phyloP scores from a whole-genome alignment of 2,888 invertebrate species.

The Hemicrepidius hirtus region DNA sequence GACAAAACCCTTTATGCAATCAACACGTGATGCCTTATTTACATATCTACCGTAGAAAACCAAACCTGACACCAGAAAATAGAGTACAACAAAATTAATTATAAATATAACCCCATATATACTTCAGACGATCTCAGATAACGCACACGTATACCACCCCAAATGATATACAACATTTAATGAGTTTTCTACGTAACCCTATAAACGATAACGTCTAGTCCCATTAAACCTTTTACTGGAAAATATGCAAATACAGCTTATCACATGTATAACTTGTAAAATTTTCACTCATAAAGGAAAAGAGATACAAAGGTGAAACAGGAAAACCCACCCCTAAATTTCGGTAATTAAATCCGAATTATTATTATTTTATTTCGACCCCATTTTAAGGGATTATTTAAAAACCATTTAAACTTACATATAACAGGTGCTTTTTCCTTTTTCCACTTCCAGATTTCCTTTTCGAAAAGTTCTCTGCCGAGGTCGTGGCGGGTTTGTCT shows the following conservation, averaged over 20 bases:
- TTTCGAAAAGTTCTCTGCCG: constrained; percentile 94
- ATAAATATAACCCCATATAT: constrained; percentile 16
- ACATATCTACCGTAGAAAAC: constrained; percentile 18
- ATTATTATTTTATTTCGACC: background rate
- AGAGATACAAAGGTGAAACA: background rate
- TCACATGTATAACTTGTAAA: constrained; percentile 33
- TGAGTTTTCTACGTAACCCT: constrained; percentile 27
- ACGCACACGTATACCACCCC: constrained; percentile 24
- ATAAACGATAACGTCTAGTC: constrained; percentile 38
- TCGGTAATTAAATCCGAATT: background rate
- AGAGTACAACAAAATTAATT: constrained; percentile 30
- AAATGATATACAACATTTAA: constrained; percentile 27
- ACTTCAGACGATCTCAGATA: constrained; percentile 28
- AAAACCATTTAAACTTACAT: constrained; percentile 66
- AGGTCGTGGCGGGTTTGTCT: constrained; percentile 92
- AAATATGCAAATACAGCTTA: constrained; percentile 39
- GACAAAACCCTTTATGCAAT: constrained; percentile 14
- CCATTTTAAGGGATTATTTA: too few relatives aligned
- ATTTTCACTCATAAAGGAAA: constrained; percentile 9
- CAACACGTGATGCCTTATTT: constrained; percentile 15
- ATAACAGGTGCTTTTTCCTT: constrained; percentile 75
- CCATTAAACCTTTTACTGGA: constrained; percentile 32
- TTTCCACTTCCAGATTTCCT: constrained; percentile 97
- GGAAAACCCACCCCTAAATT: background rate
- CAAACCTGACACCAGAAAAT: background rate